Conservation (phyloP, 2,888 invertebrate species). For the Smittia aterrima region DNA sequence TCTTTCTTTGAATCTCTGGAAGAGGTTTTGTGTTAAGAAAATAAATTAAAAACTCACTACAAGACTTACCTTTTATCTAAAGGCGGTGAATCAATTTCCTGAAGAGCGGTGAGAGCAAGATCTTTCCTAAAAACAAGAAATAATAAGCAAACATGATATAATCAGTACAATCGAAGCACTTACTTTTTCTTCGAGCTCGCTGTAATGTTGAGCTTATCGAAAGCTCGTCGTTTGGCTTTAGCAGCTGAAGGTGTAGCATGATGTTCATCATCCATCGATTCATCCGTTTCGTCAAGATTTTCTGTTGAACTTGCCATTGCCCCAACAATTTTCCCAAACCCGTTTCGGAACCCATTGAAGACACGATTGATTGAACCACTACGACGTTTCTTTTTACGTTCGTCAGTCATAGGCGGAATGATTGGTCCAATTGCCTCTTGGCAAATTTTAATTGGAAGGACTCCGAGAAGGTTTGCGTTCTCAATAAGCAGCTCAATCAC, state of each 20-base stretch:
- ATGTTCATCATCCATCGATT: slow-evolving; percentile 53
- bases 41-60: slow-evolving; percentile 42
- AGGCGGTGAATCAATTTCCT: slow-evolving; percentile 60
- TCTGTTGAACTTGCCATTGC: slow-evolving; percentile 58
- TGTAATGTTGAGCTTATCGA: slow-evolving; percentile 49
- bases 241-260: slow-evolving; percentile 58
- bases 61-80: slow-evolving; percentile 62
- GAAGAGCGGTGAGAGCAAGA: slow-evolving; percentile 53
- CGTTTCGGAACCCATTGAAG: slow-evolving; percentile 71
- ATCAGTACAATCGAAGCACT: slow-evolving; percentile 27
- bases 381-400: slow-evolving; percentile 68
- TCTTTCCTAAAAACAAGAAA: slow-evolving; percentile 59
- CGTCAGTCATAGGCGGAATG: slow-evolving; percentile 46
- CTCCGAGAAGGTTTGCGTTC: slow-evolving; percentile 72
- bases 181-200: slow-evolving; percentile 63
- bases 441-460: slow-evolving; percentile 63
- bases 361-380: slow-evolving; percentile 84
- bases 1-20: slow-evolving; percentile 41
- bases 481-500: slow-evolving; percentile 75
- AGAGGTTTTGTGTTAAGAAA: slow-evolving; percentile 33
- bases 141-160: not conserved
- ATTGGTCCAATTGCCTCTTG: slow-evolving; percentile 53
- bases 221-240: slow-evolving; percentile 54
- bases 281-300: slow-evolving; percentile 52
- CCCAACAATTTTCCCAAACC: slow-evolving; percentile 74